Evolutionary conservation across 1,140 invertebrate genomes (phyloP), one percentile per base, ranked within the genome.

Genomic region (Batillaria attramentaria): DNA sequence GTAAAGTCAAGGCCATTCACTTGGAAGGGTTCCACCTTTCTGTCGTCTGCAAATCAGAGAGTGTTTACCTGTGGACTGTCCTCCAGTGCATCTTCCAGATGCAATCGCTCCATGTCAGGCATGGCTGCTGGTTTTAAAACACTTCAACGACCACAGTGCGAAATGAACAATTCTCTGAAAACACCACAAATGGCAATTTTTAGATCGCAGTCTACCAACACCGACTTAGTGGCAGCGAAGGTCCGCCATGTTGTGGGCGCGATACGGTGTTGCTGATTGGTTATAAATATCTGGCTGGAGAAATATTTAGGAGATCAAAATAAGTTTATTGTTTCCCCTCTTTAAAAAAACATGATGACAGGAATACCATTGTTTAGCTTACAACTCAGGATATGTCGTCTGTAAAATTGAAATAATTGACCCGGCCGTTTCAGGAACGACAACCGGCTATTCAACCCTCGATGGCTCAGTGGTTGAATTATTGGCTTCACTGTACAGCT

Each of bases 81-180:
- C 78, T 92, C 91, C 70, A 92, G 84, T 72, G 91, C 91, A 89
- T 92, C 91, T 81, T 92, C 91, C n/a, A 92, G 84, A 81, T 92
- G 92, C 77, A 92, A 81, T 81, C 91, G 91, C 78, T 92, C 91
- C 73, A 92, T 87, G 42, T 89, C 90, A 24, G 89, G 90, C 89
- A 91, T 91, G 54, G 41, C 65, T 39, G 72, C 28, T 20, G 35
- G 24, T n/a, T 31, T 4, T 33, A n/a, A 50, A 37, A 31, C 57
- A 46, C n/a, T 37, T 65, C 35, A 50, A 70, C 10, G 20, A 41
- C 10, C 28, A 16, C 39, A 46, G 37, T 28, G 4, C 31, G 46
- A 46, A 66, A 66, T 24, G 3, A 46, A 50, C 8, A 5, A 77
- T n/a, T n/a, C 24, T 20, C 24, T 60, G 46, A 65, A 33, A 28